Conservation (phyloP, 1,140 invertebrate genomes). For the Drosophila watanabei region DNA sequence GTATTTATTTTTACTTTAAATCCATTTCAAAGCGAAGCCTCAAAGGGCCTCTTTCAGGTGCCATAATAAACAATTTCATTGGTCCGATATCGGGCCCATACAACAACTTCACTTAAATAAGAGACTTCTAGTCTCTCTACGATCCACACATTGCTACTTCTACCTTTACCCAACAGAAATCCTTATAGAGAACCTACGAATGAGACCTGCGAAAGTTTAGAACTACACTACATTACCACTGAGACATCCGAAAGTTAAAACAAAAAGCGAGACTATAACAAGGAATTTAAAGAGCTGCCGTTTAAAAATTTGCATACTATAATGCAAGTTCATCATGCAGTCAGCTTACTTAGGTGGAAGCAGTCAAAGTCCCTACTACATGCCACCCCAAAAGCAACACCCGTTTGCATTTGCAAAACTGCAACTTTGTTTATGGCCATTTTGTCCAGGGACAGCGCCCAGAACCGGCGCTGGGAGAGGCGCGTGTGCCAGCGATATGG, state of each 20-base stretch:
- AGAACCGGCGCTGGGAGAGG: slow-evolving; percentile 27
- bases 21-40: background rate
- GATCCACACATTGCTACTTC: no score
- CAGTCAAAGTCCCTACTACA: slow-evolving; percentile 2
- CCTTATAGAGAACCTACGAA: no score
- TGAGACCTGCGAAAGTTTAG: no score
- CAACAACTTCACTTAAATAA: no score
- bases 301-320: slow-evolving; percentile 25
- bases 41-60: background rate
- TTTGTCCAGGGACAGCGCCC: slow-evolving; percentile 36
- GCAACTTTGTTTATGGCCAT: slow-evolving; percentile 62
- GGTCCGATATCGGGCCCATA: no score
- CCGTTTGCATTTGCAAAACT: slow-evolving; percentile 35
- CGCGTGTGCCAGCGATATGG: slow-evolving; percentile 46
- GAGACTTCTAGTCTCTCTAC: no score
- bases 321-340: slow-evolving; percentile 11
- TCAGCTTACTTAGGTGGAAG: slow-evolving; percentile 14
- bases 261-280: background rate
- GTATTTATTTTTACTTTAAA: background rate
- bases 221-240: no score
- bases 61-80: no score
- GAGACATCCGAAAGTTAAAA: background rate
- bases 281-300: background rate
- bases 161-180: no score
- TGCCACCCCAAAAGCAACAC: background rate